These are phyloP conservation scores for Geodia barretti DNA, from an alignment of 37 sponge, comb jelly and placozoan species.

Conservation along the genomic window DNA sequence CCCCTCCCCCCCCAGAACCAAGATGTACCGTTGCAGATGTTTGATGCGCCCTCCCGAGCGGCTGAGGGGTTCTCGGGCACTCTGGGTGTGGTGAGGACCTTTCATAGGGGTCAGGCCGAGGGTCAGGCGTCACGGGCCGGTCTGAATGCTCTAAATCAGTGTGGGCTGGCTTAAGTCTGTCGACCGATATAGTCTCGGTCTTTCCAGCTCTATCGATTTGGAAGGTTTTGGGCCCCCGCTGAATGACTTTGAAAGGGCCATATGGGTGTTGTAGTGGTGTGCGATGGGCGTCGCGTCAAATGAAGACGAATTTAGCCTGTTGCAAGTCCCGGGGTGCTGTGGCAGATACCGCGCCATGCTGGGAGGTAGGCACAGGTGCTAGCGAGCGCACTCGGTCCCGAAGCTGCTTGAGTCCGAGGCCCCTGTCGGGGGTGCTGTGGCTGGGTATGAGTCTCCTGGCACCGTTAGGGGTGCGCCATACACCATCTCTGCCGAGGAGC, in stretches of 20 bases:
- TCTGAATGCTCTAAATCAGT: no score
- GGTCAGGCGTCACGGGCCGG: no score
- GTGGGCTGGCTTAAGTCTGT: slow-evolving; percentile 47
- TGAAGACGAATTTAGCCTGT: no score
- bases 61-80: no score
- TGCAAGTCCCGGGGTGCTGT: background rate
- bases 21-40: no score
- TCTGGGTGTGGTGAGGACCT: no score
- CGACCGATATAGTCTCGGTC: slow-evolving; percentile 20
- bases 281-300: slow-evolving; percentile 8
- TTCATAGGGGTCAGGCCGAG: no score
- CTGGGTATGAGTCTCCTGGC: slow-evolving; percentile 19
- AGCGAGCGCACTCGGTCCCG: slow-evolving; percentile 12
- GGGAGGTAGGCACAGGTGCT: slow-evolving; percentile 26
- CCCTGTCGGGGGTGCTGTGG: background rate
- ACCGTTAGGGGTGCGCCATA: slow-evolving; percentile 27
- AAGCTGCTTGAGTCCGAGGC: background rate
- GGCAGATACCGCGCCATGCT: background rate
- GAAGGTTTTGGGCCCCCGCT: slow-evolving; percentile 21
- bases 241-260: slow-evolving; percentile 40
- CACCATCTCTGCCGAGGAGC: no score
- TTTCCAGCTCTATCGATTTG: slow-evolving; percentile 18
- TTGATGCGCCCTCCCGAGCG: no score
- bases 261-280: slow-evolving; percentile 44
- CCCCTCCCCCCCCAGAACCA: no score